Evolutionary conservation across 2,888 invertebrate genomes (phyloP).

Genomic region (Sclerodermus sp.): DNA sequence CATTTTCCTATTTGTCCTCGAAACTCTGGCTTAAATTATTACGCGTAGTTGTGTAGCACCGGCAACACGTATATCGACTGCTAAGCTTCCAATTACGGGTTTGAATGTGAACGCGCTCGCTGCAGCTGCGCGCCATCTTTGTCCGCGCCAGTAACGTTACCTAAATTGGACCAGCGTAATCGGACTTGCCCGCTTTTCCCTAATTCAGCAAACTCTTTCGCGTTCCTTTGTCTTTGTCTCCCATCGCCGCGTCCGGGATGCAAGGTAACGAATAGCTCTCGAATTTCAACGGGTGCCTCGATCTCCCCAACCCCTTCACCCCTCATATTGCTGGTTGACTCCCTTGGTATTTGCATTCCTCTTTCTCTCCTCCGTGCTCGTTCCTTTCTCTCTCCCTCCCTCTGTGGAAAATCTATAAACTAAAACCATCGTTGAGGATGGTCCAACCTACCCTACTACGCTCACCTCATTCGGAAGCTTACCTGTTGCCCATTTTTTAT

Average conservation of each 20-base stretch:
- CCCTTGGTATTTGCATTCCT: not conserved
- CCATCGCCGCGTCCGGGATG: constrained; percentile 3
- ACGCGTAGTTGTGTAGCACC: constrained; percentile 17
- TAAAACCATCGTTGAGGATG: too few species aligned
- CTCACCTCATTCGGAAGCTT: too few species aligned
- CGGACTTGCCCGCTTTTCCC: constrained; percentile 34
- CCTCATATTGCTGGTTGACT: too few species aligned
- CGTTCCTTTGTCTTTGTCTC: constrained; percentile 6
- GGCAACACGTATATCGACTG: constrained; percentile 22
- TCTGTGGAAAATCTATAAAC: too few species aligned
- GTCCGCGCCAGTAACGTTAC: too few species aligned
- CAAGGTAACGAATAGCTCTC: constrained; percentile 31
- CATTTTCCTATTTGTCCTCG: constrained; percentile 25
- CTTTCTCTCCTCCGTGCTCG: not conserved
- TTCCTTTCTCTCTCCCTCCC: not conserved
- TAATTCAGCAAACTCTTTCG: constrained; percentile 33
- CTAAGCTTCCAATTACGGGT: constrained; percentile 40
- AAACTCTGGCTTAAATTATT: constrained; percentile 32
- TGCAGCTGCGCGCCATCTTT: constrained; percentile 12
- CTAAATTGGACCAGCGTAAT: constrained; percentile 15
- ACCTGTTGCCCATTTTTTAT: too few species aligned
- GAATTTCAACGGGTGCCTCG: constrained; percentile 20
- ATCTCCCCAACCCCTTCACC: not conserved
- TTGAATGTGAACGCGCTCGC: constrained; percentile 16
- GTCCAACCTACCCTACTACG: too few species aligned